Conservation (phyloP, 92 coral and sea anemone species). For the Chrysogorgia sp. region DNA sequence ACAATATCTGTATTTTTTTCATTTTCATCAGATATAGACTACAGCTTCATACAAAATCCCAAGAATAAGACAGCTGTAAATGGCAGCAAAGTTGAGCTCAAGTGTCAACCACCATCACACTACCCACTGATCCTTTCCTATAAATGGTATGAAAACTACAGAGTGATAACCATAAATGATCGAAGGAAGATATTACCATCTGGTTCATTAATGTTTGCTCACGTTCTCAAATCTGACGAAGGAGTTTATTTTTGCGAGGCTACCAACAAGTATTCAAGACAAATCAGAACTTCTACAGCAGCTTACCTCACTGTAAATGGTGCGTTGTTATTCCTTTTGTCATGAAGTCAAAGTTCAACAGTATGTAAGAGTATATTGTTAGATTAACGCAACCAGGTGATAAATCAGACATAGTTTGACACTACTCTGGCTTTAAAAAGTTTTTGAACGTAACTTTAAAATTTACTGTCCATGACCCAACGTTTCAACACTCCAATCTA, state of each 20-base stretch:
- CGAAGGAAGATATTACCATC: slow-evolving; percentile 52
- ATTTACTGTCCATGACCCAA: no score
- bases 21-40: slow-evolving; percentile 75
- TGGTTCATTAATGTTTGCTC: slow-evolving; percentile 70
- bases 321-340: no score
- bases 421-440: no score
- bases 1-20: neutral
- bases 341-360: no score
- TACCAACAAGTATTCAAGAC: slow-evolving; percentile 51
- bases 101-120: slow-evolving; percentile 78
- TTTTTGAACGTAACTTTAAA: no score
- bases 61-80: slow-evolving; percentile 69
- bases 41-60: slow-evolving; percentile 70
- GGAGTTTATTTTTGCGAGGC: slow-evolving; percentile 93
- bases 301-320: slow-evolving; percentile 85
- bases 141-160: slow-evolving; percentile 85
- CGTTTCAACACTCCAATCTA: no score
- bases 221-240: slow-evolving; percentile 82
- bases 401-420: no score
- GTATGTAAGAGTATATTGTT: no score
- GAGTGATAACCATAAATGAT: slow-evolving; percentile 32
- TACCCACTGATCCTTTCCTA: slow-evolving; percentile 69
- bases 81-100: slow-evolving; percentile 65
- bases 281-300: slow-evolving; percentile 66
- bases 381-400: no score